Evolutionary conservation across 1,140 invertebrate genomes (phyloP).

Genomic region (Arctopsyche grandis): DNA sequence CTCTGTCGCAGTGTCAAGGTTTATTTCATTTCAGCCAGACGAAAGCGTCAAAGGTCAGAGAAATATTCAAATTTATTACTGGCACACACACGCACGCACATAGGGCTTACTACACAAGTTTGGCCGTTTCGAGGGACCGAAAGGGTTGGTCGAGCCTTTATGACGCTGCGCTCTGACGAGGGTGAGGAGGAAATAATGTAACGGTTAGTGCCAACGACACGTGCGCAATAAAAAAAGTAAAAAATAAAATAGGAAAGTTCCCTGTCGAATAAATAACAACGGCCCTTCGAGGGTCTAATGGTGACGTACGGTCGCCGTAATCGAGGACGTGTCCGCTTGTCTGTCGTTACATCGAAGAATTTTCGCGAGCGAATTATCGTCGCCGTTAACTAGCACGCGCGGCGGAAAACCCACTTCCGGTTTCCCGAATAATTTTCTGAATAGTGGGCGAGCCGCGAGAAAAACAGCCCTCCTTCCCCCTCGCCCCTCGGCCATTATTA

Average conservation of each 20-base stretch:
- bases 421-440: not conserved
- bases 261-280: conserved; percentile 18
- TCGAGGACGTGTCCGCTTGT: not conserved
- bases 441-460: not conserved
- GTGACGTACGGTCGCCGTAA: not conserved
- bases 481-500: not conserved
- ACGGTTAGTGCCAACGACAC: conserved; percentile 26
- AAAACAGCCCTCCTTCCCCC: not conserved
- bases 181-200: conserved; percentile 24
- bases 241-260: not conserved
- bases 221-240: conserved; percentile 30
- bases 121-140: conserved; percentile 5
- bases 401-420: not conserved
- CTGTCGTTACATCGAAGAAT: not conserved
- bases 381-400: not conserved
- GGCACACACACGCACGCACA: not conserved
- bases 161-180: conserved; percentile 31
- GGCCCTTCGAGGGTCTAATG: conserved; percentile 11
- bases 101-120: not conserved
- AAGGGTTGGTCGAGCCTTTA: conserved; percentile 13
- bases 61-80: conserved; percentile 16
- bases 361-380: too few species aligned
- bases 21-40: conserved; percentile 7
- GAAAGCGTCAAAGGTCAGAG: not conserved
- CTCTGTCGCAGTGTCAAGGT: not conserved